Percentiles rank a stretch among this genome's conserved stretches.
These are phyloP conservation scores for Aphelenchoides avenae DNA, from an alignment of 1,140 invertebrate genomes.

Conservation along the genomic window DNA sequence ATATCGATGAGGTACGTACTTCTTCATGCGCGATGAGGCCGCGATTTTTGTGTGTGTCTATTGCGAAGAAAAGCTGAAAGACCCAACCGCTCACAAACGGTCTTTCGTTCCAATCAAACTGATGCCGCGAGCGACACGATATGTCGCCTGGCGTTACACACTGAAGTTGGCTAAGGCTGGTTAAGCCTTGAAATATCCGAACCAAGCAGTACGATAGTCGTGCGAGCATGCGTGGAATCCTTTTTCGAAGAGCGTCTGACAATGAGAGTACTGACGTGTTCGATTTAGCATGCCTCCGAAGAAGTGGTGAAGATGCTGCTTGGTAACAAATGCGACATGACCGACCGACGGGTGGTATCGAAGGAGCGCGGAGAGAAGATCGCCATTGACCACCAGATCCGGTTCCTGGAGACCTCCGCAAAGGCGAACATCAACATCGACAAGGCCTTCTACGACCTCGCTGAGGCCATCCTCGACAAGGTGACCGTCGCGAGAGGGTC, in stretches of 20 bases:
- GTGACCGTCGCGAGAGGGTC: slow-evolving; percentile 31
- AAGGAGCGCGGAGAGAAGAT: slow-evolving; percentile 87
- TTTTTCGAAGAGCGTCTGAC: not conserved
- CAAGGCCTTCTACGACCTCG: slow-evolving; percentile 89
- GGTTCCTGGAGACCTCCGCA: slow-evolving; percentile 97
- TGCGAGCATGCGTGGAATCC: no score
- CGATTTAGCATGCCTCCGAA: slow-evolving; percentile 87
- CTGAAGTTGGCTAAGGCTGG: no score
- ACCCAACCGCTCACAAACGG: no score
- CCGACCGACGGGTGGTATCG: slow-evolving; percentile 86
- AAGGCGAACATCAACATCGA: slow-evolving; percentile 98
- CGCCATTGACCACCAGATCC: slow-evolving; percentile 91
- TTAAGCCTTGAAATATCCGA: no score
- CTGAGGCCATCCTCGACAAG: slow-evolving; percentile 89
- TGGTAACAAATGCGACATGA: slow-evolving; percentile 99
- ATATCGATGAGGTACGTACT: slow-evolving; percentile 78
- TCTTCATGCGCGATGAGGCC: no score
- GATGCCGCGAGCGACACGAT: no score
- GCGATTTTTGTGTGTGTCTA: no score
- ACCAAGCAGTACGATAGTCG: no score
- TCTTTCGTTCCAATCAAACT: no score
- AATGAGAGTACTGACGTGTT: not conserved
- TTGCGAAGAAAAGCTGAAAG: no score
- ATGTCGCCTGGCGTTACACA: no score
- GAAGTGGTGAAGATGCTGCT: slow-evolving; percentile 99